Evolutionary conservation across 2,113 vertebrate genomes (phyloP), one percentile per base, ranked within the genome.

Genomic region (Lathamus discolor): DNA sequence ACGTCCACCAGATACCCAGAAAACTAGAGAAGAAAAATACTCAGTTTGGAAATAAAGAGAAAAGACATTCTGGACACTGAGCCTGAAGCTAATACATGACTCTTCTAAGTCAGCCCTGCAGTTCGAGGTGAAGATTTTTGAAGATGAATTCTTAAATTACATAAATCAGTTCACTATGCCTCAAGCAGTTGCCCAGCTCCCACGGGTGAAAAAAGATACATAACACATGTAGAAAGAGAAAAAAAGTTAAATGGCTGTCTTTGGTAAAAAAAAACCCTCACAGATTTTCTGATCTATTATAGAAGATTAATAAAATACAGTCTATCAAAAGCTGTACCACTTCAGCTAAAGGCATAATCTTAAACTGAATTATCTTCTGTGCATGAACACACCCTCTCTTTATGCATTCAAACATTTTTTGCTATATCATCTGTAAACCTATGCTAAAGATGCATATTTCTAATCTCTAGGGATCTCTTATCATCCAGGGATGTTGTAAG

Each of bases 241-340:
- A 41, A 35, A n/a, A 80, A 33, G 12, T 35, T 41, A 9, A 28
- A 19, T 24, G 10, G 12, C 33, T 70, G 1, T n/a, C 3, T 51
- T 62, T 6, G 13, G 3, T 9, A 10, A 8, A 19, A 49, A 49
- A 39, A 33, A 27, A 1, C 0, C 44, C 1, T 27, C 31, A 1
- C 3, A 39, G 1, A 25, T 54, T 57, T 61, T 43, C 20, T 70
- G 15, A n/a, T 19, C 25, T 68, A 7, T 28, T 80, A 39, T 22
- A 37, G 49, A 27, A 35, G 3, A 54, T 55, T 6, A 43, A 18
- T 67, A 63, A 90, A 79, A 52, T 27, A 0, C 6, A 22, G 5
- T 76, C 54, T 73, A 79, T 55, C 29, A 43, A 39, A 72, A 88
- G 12, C 10, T 89, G 35, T 29, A n/a, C 12, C 81, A n/a, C n/a